Evolutionary conservation across 1,140 invertebrate genomes (phyloP).

Genomic region (Penaeus indicus): DNA sequence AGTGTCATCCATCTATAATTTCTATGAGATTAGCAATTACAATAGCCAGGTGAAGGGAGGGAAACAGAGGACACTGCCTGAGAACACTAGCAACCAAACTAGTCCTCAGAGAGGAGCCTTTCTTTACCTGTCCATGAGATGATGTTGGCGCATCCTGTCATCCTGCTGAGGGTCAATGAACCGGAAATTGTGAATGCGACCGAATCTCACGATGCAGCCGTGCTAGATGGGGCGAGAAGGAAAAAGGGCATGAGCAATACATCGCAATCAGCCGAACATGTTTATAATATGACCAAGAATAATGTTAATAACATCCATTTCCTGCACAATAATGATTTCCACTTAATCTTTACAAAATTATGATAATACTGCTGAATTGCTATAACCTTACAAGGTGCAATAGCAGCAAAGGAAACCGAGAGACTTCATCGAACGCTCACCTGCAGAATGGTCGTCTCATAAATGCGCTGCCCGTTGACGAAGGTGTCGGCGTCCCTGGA

Average conservation of each 20-base stretch:
- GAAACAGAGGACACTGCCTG: not conserved
- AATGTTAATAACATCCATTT: too few species aligned
- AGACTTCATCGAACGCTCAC: constrained; percentile 67
- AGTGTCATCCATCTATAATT: too few species aligned
- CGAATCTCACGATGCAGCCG: constrained; percentile 89
- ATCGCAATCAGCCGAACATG: too few species aligned
- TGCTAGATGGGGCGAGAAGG: constrained; percentile 69
- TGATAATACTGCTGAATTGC: too few species aligned
- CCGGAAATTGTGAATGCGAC: constrained; percentile 90
- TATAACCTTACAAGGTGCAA: too few species aligned
- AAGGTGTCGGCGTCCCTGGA: constrained; percentile 93
- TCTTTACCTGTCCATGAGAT: constrained; percentile 49
- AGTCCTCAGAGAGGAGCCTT: not conserved
- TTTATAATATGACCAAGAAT: too few species aligned
- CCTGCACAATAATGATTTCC: too few species aligned
- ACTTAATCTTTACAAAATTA: too few species aligned
- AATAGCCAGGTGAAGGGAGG: too few species aligned
- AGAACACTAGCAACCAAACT: not conserved
- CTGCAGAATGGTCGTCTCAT: constrained; percentile 92
- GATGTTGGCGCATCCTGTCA: constrained; percentile 71
- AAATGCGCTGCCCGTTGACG: constrained; percentile 91
- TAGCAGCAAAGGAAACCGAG: too few species aligned
- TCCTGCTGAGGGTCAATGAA: constrained; percentile 93
- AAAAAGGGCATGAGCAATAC: not conserved
- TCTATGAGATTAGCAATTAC: too few species aligned